Conservation (phyloP, 1,140 invertebrate species). For the Penaeus vannamei region DNA sequence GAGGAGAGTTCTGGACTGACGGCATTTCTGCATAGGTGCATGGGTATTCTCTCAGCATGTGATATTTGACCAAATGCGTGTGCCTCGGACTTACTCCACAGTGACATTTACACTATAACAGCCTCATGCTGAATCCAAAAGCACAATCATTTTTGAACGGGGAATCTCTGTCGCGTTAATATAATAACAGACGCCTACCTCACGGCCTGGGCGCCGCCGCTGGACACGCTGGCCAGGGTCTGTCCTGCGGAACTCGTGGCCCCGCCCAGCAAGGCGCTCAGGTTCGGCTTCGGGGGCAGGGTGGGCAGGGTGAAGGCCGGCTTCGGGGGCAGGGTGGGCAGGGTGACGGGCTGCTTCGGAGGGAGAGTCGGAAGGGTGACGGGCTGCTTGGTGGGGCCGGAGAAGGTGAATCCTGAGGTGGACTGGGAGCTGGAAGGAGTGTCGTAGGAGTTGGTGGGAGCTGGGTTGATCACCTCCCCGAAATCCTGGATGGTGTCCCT, state of each 20-base stretch:
- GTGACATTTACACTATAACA: not conserved
- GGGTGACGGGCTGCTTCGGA: not conserved
- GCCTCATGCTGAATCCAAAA: no score
- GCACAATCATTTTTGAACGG: no score
- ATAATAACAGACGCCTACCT: not conserved
- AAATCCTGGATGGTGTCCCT: not conserved
- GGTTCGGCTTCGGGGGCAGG: not conserved
- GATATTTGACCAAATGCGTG: not conserved
- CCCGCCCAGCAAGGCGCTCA: not conserved
- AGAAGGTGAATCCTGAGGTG: not conserved
- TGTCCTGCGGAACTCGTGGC: slow-evolving; percentile 9
- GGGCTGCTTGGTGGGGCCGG: not conserved
- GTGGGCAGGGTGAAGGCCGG: slow-evolving; percentile 18
- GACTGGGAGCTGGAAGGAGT: not conserved
- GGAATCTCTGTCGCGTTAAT: no score
- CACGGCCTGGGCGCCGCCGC: slow-evolving; percentile 52
- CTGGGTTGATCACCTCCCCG: slow-evolving; percentile 1
- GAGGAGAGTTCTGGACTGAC: not conserved
- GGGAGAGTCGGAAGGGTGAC: not conserved
- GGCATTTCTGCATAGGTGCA: not conserved
- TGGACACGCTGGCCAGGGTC: slow-evolving; percentile 43
- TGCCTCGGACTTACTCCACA: not conserved
- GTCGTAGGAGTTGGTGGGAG: not conserved
- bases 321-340: not conserved
- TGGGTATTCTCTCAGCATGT: not conserved